Percentiles rank a stretch among this genome's conserved stretches.
Evolutionary conservation across 2,888 invertebrate genomes (phyloP).

Genomic region (Thereva unica): DNA sequence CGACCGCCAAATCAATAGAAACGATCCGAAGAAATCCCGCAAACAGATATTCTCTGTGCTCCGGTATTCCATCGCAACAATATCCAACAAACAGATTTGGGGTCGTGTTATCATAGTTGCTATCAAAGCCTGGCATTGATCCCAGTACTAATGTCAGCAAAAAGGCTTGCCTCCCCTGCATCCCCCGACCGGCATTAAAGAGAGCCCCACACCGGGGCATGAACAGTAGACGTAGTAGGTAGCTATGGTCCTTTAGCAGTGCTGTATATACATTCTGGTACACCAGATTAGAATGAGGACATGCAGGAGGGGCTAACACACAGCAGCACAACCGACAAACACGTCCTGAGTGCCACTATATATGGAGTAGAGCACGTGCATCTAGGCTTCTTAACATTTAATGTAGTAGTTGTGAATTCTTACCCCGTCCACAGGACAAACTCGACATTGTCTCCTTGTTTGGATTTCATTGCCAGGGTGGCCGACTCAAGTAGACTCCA

Average conservation of each 20-base stretch:
- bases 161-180: constrained; percentile 2
- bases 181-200: constrained; percentile 25
- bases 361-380: constrained; percentile 12
- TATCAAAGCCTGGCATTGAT: constrained; percentile 6
- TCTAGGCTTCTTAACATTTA: constrained; percentile 30
- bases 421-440: constrained; percentile 95
- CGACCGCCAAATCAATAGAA: background rate
- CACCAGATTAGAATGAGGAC: constrained; percentile 20
- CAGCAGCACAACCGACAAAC: constrained; percentile 27
- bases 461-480: constrained; percentile 81
- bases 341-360: constrained; percentile 4
- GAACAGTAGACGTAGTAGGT: background rate
- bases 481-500: constrained; percentile 88
- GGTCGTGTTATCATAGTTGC: constrained; percentile 25
- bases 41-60: background rate
- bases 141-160: constrained; percentile 16
- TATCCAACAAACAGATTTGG: constrained; percentile 12
- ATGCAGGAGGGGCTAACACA: constrained; percentile 16
- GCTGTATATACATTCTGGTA: too few relatives aligned
- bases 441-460: constrained; percentile 85
- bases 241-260: too few relatives aligned
- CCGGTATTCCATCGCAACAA: background rate
- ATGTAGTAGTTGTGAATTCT: constrained; percentile 50
- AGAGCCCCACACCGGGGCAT: background rate
- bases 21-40: constrained; percentile 10